These are phyloP conservation scores for Passer montanus DNA, from an alignment of 2,113 vertebrate genomes.

Conservation along the genomic window DNA sequence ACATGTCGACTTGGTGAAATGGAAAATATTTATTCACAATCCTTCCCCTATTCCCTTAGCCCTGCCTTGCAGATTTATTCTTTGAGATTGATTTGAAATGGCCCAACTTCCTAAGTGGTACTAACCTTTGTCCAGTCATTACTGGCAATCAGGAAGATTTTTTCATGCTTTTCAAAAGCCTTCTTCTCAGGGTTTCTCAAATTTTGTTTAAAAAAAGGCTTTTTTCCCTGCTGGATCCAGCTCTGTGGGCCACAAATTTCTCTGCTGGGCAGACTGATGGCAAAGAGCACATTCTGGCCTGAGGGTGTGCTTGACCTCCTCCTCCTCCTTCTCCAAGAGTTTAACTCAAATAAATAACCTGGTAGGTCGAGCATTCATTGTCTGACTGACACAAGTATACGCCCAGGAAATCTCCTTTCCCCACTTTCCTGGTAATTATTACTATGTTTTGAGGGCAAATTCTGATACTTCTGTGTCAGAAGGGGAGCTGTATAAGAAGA, in stretches of 20 bases:
- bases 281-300: not conserved
- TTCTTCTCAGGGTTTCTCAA: not conserved
- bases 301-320: not conserved
- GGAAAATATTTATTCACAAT: not conserved
- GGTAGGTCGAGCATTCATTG: not conserved
- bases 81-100: not conserved
- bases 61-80: not conserved
- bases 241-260: not conserved
- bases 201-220: not conserved
- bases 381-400: not conserved
- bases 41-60: not conserved
- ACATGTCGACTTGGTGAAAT: not conserved
- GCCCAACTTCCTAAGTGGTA: not conserved
- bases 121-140: not conserved
- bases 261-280: not conserved
- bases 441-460: not conserved
- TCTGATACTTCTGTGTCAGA: not conserved
- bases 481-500: not conserved
- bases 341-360: not conserved
- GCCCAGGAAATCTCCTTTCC: not conserved
- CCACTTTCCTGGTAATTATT: not conserved
- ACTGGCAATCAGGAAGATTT: not conserved
- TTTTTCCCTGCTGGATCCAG: rapidly evolving
- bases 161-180: not conserved
- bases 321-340: not conserved